phyloP scores from a whole-genome alignment of 2,888 invertebrate genomes.

The Eremobia ochroleuca region DNA sequence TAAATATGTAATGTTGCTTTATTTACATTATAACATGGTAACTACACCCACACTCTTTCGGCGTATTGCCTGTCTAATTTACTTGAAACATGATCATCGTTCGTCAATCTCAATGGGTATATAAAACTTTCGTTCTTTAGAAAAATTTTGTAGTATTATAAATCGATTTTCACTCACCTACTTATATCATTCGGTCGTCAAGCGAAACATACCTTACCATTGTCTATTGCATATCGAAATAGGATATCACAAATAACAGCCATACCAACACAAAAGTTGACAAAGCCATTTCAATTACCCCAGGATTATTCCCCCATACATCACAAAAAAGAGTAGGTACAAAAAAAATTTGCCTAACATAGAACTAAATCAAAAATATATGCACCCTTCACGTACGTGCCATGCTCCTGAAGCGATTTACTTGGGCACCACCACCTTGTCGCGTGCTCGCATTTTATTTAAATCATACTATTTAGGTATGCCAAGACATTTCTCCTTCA shows the following conservation, averaged over 20 bases:
- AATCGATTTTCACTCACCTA: not conserved
- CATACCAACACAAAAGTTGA: conserved; percentile 45
- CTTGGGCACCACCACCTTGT: conserved; percentile 85
- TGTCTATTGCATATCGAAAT: not conserved
- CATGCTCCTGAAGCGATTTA: conserved; percentile 86
- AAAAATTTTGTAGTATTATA: not conserved
- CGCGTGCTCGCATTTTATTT: conserved; percentile 90
- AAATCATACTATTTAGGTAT: conserved; percentile 90
- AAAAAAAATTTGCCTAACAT: conserved; percentile 86
- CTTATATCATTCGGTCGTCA: not conserved
- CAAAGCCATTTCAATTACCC: conserved; percentile 65
- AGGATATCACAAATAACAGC: not conserved
- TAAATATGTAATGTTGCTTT: conserved; percentile 45
- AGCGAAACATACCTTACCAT: not conserved
- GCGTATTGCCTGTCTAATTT: conserved; percentile 36
- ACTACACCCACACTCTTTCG: conserved; percentile 39
- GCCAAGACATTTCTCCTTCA: conserved; percentile 84
- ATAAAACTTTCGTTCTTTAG: conserved; percentile 11
- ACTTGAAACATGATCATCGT: conserved; percentile 33
- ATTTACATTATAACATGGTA: conserved; percentile 49
- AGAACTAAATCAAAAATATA: conserved; percentile 91
- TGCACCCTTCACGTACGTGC: conserved; percentile 90
- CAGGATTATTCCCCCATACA: conserved; percentile 66
- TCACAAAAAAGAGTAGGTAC: conserved; percentile 78
- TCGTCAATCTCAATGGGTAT: conserved; percentile 24